These are phyloP conservation scores for Nysson spinosus DNA, from an alignment of 2,888 invertebrate species.

Conservation along the genomic window DNA sequence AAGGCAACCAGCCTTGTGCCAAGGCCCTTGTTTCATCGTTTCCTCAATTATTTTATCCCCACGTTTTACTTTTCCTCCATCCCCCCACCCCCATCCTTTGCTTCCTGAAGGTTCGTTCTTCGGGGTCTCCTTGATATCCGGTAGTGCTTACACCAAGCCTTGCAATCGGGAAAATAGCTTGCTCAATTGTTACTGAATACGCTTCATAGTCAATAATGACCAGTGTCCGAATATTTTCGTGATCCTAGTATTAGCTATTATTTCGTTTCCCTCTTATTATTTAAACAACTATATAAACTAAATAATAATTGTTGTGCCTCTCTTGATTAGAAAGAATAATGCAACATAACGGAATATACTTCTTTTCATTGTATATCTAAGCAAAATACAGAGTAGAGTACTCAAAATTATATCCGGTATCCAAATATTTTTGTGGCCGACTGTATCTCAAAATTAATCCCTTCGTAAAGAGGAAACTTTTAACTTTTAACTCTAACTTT, in stretches of 20 bases:
- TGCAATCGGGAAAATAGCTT: slow-evolving; percentile 12
- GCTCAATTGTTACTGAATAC: slow-evolving; percentile 34
- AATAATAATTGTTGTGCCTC: too few species aligned
- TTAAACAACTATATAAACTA: not conserved
- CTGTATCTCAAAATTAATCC: too few species aligned
- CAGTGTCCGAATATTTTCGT: not conserved
- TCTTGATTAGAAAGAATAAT: too few species aligned
- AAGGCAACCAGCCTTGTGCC: slow-evolving; percentile 53
- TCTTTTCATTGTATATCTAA: too few species aligned
- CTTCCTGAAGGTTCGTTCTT: too few species aligned
- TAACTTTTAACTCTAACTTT: too few species aligned
- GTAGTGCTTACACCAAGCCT: slow-evolving; percentile 50
- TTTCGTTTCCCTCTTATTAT: not conserved
- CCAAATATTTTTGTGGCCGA: too few species aligned
- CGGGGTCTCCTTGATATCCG: slow-evolving; percentile 50
- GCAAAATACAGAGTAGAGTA: too few species aligned
- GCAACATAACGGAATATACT: too few species aligned
- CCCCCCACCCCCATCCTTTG: slow-evolving; percentile 21
- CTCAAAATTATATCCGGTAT: too few species aligned
- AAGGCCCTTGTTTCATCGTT: slow-evolving; percentile 59
- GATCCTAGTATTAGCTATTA: not conserved
- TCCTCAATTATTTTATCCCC: slow-evolving; percentile 65
- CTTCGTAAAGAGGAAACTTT: too few species aligned
- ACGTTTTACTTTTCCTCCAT: slow-evolving; percentile 50
- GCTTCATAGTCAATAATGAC: slow-evolving; percentile 18